phyloP scores from a whole-genome alignment of 2,113 vertebrate genomes.

The Bubo scandiacus region DNA sequence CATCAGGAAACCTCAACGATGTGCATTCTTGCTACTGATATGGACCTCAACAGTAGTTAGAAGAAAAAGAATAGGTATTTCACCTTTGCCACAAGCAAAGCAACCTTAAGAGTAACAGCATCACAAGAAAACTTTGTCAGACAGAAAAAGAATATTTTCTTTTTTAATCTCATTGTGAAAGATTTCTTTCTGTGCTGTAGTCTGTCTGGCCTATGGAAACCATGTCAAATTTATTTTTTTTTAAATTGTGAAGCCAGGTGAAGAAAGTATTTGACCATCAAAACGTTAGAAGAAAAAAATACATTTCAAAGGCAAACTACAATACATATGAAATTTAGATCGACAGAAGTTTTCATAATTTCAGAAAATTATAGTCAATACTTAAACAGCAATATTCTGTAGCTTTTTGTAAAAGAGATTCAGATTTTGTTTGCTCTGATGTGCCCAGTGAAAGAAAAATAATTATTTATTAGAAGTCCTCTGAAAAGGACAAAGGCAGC shows the following conservation, averaged over 20 bases:
- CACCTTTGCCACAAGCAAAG: not conserved
- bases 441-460: not conserved
- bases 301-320: not conserved
- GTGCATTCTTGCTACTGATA: not conserved
- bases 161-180: not conserved
- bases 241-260: accelerated
- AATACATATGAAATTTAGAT: not conserved
- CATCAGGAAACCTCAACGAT: not conserved
- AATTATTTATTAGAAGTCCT: not conserved
- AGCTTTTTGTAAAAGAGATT: not conserved
- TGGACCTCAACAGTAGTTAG: not conserved
- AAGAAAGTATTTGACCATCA: not conserved
- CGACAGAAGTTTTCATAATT: not conserved
- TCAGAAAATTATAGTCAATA: not conserved
- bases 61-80: not conserved
- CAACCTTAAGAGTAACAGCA: not conserved
- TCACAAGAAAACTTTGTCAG: not conserved
- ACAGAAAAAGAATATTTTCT: not conserved
- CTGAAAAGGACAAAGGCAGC: not conserved
- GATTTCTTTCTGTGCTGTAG: not conserved
- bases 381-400: not conserved
- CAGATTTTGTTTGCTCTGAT: not conserved
- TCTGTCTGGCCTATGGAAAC: not conserved
- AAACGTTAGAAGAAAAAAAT: not conserved
- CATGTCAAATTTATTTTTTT: not conserved